Evolutionary conservation across 35 echinoderm and acorn worm genomes (phyloP).

Genomic region (Apostichopus parvimensis): DNA sequence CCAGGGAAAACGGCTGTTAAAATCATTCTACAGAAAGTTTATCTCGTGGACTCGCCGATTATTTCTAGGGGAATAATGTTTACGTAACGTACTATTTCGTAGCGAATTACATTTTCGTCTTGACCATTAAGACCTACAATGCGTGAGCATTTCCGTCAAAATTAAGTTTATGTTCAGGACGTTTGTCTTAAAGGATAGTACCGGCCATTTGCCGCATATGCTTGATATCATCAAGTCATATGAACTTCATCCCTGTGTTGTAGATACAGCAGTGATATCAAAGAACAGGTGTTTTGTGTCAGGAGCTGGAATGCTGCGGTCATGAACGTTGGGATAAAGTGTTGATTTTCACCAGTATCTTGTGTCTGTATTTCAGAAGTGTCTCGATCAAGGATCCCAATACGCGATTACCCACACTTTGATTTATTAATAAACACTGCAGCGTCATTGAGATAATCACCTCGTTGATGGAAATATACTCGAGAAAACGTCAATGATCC

Average conservation of each 20-base stretch:
- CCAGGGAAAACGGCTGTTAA: constrained; percentile 34
- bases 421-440: neutral
- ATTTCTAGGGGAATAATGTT: neutral
- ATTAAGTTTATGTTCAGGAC: too few species aligned
- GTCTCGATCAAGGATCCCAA: neutral
- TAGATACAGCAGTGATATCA: neutral
- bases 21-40: constrained; percentile 34
- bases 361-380: neutral
- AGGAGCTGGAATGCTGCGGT: constrained; percentile 33
- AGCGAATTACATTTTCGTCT: neutral
- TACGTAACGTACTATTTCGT: neutral
- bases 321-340: constrained; percentile 8
- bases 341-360: constrained; percentile 7
- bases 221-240: too few species aligned
- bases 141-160: neutral
- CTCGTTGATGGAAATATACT: constrained; percentile 16
- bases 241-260: too few species aligned
- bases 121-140: neutral
- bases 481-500: neutral
- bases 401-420: neutral
- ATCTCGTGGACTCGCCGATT: constrained; percentile 5
- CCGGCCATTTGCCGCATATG: too few species aligned
- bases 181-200: too few species aligned
- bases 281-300: constrained; percentile 37
- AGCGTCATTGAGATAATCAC: neutral